phyloP scores from a whole-genome alignment of 1,140 invertebrate genomes.

The Calosoma granatense region DNA sequence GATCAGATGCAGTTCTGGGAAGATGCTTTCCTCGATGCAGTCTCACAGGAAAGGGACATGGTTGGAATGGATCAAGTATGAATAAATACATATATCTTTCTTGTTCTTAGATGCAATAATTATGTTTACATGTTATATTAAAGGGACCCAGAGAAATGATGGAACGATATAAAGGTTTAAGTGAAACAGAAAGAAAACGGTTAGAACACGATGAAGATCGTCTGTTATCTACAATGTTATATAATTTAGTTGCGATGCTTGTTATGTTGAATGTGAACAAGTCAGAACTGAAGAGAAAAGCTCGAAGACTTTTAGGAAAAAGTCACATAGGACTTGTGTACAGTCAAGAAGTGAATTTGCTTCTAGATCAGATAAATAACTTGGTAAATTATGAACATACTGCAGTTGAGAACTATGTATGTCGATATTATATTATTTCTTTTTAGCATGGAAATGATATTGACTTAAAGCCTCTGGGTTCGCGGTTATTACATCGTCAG shows the following conservation, averaged over 20 bases:
- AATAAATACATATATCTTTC: not conserved
- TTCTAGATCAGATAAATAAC: conserved; percentile 91
- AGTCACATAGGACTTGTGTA: conserved; percentile 97
- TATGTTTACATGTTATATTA: conserved; percentile 7
- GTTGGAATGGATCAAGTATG: conserved; percentile 93
- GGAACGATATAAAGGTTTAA: conserved; percentile 91
- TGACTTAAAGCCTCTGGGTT: conserved; percentile 85
- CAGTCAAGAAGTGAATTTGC: conserved; percentile 93
- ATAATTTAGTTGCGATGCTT: conserved; percentile 94
- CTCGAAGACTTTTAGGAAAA: conserved; percentile 89
- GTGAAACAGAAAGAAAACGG: conserved; percentile 88
- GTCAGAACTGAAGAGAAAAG: conserved; percentile 79
- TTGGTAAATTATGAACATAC: conserved; percentile 54
- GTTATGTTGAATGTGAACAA: conserved; percentile 88
- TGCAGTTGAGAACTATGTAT: conserved; percentile 9
- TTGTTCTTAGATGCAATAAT: not conserved
- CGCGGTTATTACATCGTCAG: conserved; percentile 87
- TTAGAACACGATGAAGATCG: conserved; percentile 98
- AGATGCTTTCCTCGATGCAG: conserved; percentile 95
- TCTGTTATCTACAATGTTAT: conserved; percentile 87
- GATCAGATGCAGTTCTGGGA: conserved; percentile 99
- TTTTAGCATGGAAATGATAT: conserved; percentile 89
- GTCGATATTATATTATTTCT: conserved; percentile 11
- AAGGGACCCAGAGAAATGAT: conserved; percentile 95
- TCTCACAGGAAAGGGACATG: conserved; percentile 97